Conservation (phyloP, 35 echinoderm and acorn worm genomes). For the Hemicentrotus pulcherrimus region DNA sequence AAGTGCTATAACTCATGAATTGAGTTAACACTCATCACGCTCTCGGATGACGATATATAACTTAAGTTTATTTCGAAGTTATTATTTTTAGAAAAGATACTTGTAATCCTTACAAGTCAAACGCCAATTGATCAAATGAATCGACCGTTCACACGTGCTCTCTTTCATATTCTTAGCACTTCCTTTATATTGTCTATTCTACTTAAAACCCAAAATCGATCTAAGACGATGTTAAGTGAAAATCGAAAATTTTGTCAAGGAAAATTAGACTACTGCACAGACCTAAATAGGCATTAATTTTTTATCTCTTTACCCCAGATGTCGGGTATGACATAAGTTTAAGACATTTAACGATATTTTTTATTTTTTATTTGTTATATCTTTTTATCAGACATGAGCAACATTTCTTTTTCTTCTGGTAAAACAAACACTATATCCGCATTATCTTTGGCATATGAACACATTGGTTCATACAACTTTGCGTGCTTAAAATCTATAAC, state of each 20-base stretch:
- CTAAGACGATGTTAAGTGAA: not conserved
- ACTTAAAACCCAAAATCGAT: not conserved
- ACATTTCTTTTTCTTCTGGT: too few species aligned
- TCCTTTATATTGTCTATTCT: not conserved
- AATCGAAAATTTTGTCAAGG: not conserved
- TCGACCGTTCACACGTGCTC: not conserved
- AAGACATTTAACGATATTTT: not conserved
- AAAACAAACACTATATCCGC: too few species aligned
- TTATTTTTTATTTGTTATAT: too few species aligned
- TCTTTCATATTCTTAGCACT: not conserved
- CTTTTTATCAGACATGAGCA: too few species aligned
- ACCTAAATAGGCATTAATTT: not conserved
- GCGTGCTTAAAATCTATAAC: too few species aligned
- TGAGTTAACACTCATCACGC: too few species aligned
- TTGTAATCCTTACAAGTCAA: not conserved
- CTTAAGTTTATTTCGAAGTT: too few species aligned
- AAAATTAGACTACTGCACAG: not conserved
- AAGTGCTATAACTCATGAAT: too few species aligned
- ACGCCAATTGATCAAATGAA: not conserved
- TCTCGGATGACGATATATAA: too few species aligned
- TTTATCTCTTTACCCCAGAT: not conserved
- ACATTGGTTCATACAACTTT: too few species aligned
- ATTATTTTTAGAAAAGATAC: too few species aligned
- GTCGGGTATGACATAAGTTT: not conserved
- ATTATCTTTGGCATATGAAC: too few species aligned